Percentiles rank a stretch among this genome's conserved stretches.
Conservation (phyloP, 2,888 invertebrate species). For the Lucinisca nassula region DNA sequence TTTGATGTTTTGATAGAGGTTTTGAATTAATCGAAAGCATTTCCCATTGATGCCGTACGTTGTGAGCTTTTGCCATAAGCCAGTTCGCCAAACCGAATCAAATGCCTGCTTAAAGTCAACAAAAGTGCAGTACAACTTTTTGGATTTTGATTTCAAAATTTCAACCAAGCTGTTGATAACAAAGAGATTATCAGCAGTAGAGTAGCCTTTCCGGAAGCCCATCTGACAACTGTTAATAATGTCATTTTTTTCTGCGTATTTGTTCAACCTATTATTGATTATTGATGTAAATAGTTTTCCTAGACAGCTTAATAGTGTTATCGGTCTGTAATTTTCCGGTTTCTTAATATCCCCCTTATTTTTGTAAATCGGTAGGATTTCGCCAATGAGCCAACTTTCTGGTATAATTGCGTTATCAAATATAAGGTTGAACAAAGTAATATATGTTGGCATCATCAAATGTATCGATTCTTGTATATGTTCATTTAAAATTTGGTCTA, state of each 20-base stretch:
- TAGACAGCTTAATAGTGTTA: constrained; percentile 30
- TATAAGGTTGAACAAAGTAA: constrained; percentile 9
- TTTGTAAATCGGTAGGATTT: constrained; percentile 33
- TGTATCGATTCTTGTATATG: constrained; percentile 28
- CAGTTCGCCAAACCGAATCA: neutral
- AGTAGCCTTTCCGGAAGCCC: neutral
- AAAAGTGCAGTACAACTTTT: neutral
- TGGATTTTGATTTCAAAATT: neutral
- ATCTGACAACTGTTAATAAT: neutral
- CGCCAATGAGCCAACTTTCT: constrained; percentile 10
- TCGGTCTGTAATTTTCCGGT: constrained; percentile 26
- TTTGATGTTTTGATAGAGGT: neutral
- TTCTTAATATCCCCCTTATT: constrained; percentile 12
- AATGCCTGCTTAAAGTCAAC: neutral
- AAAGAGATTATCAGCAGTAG: neutral
- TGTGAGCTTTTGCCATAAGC: neutral
- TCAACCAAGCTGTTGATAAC: neutral
- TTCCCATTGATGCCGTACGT: neutral
- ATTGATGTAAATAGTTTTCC: constrained; percentile 25
- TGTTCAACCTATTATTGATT: neutral
- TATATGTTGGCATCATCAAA: neutral
- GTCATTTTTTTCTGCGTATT: neutral
- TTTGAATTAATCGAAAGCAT: neutral
- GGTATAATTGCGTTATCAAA: constrained; percentile 22
- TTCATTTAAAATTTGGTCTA: constrained; percentile 24